Base-by-base conservation (phyloP, 2,113 vertebrate species). In the Manacus vitellinus region DNA sequence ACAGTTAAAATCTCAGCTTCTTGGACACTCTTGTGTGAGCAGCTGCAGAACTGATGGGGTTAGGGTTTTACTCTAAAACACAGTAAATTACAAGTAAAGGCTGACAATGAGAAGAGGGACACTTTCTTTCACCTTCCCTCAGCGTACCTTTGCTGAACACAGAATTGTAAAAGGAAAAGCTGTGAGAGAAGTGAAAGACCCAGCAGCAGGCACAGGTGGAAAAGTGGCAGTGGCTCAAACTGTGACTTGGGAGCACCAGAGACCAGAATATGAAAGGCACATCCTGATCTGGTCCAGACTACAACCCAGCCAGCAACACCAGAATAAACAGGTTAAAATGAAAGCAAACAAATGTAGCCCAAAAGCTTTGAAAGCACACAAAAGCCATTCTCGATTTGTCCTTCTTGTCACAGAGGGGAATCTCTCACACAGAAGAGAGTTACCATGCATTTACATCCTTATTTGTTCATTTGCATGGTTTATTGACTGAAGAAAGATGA, bases 11-110 rank as follows among this genome's bases (percentile, higher is more conserved):
- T 44, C 24, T 70, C 81, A 90, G 28, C 15, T 81, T 77, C 77
- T 91, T 0, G 0, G 8, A 31, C 30, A 67, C 0, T 3, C 5
- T 55, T 62, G 14, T 31, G 33, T 18, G 8, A 65, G 63, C 61
- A 89, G 62, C n/a, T 79, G 62, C 54, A 62, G 70, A 46, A 11
- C 43, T 46, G 41, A 6, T 49, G 41, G 0, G 37, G 37, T 37
- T 37, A 37, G 37, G 37, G 0, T 56, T 84, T 85, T 79, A 49
- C 54, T 23, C 35, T 28, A 68, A 71, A 59, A 22, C 12, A n/a
- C 10, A 80, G 30, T 30, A 58, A 73, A 14, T 27, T 52, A 52
- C 51, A 82, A 52, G n/a, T n/a, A 37, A 73, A 85, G 66, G 33
- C 49, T 70, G n/a, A 3, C 13, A 12, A 37, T 37, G 70, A 75